phyloP scores from a whole-genome alignment of 2,888 invertebrate genomes.

The Pediacus dermestoides region DNA sequence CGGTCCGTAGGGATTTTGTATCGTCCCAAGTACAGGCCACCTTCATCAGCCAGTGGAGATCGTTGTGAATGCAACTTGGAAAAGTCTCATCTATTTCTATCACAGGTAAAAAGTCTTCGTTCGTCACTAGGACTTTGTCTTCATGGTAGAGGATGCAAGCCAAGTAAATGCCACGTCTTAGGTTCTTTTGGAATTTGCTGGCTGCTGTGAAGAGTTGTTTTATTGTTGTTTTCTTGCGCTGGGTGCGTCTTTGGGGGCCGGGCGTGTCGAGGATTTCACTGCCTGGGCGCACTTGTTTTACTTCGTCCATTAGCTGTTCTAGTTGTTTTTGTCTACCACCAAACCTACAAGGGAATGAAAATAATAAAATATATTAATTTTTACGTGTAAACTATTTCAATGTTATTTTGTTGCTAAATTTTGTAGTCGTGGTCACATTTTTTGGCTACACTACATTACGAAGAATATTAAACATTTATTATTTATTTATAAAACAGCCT shows the following conservation, averaged over 20 bases:
- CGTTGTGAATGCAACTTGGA: conserved; percentile 84
- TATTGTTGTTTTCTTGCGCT: conserved; percentile 84
- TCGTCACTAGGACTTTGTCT: conserved; percentile 92
- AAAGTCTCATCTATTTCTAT: conserved; percentile 96
- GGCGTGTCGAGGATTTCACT: conserved; percentile 66
- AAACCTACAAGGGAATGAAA: conserved; percentile 57
- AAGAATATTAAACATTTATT: too few relatives aligned
- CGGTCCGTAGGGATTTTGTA: conserved; percentile 83
- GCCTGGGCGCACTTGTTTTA: conserved; percentile 58
- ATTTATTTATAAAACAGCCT: too few relatives aligned
- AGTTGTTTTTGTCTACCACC: conserved; percentile 68
- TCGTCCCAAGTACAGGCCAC: conserved; percentile 97
- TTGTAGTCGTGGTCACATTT: too few relatives aligned
- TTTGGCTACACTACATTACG: too few relatives aligned
- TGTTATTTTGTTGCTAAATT: too few relatives aligned
- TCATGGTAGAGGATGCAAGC: conserved; percentile 93
- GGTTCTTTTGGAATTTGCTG: conserved; percentile 93
- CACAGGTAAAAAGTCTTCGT: conserved; percentile 94
- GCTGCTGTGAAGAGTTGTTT: conserved; percentile 93
- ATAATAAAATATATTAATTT: conserved; percentile 4
- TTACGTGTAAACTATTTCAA: too few relatives aligned
- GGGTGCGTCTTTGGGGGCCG: conserved; percentile 60
- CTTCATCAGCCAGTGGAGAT: conserved; percentile 94
- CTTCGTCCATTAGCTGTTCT: conserved; percentile 70
- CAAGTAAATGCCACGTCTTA: conserved; percentile 88